These are phyloP conservation scores for Battus philenor DNA, from an alignment of 1,140 invertebrate genomes.

Conservation along the genomic window DNA sequence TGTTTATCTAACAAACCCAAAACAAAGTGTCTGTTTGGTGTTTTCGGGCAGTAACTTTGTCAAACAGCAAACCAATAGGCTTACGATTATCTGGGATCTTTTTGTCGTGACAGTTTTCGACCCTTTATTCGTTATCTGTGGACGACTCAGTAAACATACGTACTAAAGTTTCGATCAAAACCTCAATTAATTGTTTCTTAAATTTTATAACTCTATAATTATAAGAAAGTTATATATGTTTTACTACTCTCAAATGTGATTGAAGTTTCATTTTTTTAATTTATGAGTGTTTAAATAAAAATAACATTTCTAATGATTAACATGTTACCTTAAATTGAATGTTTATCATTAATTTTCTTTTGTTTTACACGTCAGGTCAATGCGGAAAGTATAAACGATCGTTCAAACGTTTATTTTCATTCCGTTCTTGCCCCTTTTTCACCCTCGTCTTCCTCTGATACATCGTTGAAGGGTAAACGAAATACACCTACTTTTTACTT, in stretches of 20 bases:
- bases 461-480: constrained; percentile 37
- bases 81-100: no score
- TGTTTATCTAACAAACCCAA: no score
- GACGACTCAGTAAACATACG: no score
- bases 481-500: constrained; percentile 28
- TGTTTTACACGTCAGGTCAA: constrained; percentile 36
- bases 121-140: no score
- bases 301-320: not conserved
- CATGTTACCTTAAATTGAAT: constrained; percentile 32
- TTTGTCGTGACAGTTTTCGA: no score
- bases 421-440: constrained; percentile 54
- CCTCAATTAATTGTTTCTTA: not conserved
- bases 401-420: constrained; percentile 67
- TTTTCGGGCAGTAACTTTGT: no score
- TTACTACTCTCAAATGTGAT: no score
- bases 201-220: not conserved
- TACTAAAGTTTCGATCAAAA: not conserved
- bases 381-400: constrained; percentile 52
- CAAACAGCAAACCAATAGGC: no score
- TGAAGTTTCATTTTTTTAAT: no score
- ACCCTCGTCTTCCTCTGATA: constrained; percentile 46
- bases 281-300: not conserved
- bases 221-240: not conserved
- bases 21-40: no score
- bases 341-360: constrained; percentile 40